These are phyloP conservation scores for Erpetoichthys calabaricus DNA, from an alignment of 2,797 vertebrate species.

Conservation along the genomic window DNA sequence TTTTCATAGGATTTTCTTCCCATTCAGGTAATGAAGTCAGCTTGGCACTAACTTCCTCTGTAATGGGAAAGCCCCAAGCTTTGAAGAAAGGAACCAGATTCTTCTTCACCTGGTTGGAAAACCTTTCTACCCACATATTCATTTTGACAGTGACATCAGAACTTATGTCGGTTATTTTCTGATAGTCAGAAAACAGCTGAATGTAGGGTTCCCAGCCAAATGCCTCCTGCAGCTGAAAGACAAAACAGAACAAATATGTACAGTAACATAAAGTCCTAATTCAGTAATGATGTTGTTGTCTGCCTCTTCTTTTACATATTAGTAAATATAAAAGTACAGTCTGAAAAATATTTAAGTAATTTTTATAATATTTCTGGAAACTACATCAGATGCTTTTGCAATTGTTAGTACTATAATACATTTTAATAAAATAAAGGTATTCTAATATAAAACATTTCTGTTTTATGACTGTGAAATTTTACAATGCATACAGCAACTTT, in stretches of 20 bases:
- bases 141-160: constrained; percentile 33
- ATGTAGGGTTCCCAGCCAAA: constrained; percentile 50
- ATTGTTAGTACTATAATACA: too few species aligned
- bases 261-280: too few species aligned
- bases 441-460: too few species aligned
- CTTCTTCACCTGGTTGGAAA: constrained; percentile 39
- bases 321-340: too few species aligned
- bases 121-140: constrained; percentile 43
- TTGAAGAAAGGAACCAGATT: constrained; percentile 44
- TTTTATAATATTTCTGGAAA: too few species aligned
- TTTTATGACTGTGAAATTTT: too few species aligned
- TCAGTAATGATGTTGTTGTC: too few species aligned
- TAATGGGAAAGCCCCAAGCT: constrained; percentile 46
- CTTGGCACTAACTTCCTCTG: constrained; percentile 21
- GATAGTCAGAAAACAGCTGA: constrained; percentile 40
- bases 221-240: constrained; percentile 42
- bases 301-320: too few species aligned
- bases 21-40: constrained; percentile 32
- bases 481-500: too few species aligned
- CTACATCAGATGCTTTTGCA: too few species aligned
- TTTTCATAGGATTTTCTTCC: constrained; percentile 34
- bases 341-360: too few species aligned
- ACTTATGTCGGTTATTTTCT: constrained; percentile 19
- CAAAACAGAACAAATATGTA: constrained; percentile 6
- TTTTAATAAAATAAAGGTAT: too few species aligned